Evolutionary conservation across 2,113 vertebrate genomes (phyloP), one percentile per base, ranked within the genome.

Genomic region (Phodopus roborovskii): DNA sequence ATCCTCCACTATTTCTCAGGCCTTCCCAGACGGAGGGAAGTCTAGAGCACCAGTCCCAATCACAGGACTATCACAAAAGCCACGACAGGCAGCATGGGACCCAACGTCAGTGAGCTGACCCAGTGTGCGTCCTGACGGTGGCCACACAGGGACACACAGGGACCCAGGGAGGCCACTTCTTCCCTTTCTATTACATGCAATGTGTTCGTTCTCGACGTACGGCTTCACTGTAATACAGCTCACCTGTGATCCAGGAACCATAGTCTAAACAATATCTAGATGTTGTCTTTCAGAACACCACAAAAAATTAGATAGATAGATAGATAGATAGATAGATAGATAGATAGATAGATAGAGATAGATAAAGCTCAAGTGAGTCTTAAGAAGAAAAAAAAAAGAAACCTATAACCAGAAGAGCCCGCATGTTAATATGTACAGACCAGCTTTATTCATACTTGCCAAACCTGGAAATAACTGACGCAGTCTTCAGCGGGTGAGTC

Each of bases 21-120:
- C 45, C 33, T 66, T 48, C 60, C 39, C 45, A 66, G 28, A 19
- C 8, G 3, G 30, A 45, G 66, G 58, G 71, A 66, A 82, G n/a
- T 1, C 1, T 60, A 10, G 26, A 45, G 45, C 6, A 1, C 42
- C 1, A 0, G 8, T 45, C 42, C n/a, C 11, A 26, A 39, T 10
- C 15, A 60, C 36, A 73, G n/a, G 19, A 3, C 0, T 2, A 36
- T 19, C 17, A 2, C n/a, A 2, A 71, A 19, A 87, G 20, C 36
- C 73, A n/a, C 9, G 6, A 8, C 0, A 6, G 0, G 0, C 33
- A 0, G 1, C n/a, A 24, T 5, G 4, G 5, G 13, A 20, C 50
- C 1, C 11, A 50, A 45, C 58, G 50, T 36, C 42, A 17, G 20
- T 81, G 53, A 81, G 33, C 78, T 56, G 48, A 36, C 48, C 77